Evolutionary conservation across 2,113 vertebrate species (phyloP).

Genomic region (Gracilinanus agilis): DNA sequence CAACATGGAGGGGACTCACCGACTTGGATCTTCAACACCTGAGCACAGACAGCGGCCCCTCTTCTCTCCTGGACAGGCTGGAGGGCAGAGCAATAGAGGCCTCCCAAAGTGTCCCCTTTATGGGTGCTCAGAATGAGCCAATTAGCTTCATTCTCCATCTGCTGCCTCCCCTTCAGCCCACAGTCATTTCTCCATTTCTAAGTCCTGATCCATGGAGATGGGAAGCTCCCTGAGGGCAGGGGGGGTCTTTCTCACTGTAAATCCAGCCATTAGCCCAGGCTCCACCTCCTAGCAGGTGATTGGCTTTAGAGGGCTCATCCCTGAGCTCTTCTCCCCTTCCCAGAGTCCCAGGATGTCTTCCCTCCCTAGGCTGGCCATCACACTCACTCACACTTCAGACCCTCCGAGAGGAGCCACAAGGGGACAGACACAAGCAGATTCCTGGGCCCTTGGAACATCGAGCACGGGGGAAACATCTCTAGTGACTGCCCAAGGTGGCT

Average conservation of each 20-base stretch:
- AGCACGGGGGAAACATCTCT: constrained; percentile 32
- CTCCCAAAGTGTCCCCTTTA: no score
- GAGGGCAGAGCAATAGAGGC: neutral
- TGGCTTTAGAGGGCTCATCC: no score
- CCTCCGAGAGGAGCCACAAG: constrained; percentile 46
- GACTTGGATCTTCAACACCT: neutral
- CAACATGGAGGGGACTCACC: neutral
- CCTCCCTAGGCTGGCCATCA: no score
- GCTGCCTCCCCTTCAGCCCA: no score
- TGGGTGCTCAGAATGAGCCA: neutral
- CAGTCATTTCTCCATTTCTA: no score
- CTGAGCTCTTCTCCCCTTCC: no score
- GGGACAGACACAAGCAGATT: constrained; percentile 45
- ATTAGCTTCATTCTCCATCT: neutral
- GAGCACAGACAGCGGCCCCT: neutral
- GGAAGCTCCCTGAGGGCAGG: neutral
- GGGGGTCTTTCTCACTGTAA: no score
- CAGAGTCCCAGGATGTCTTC: no score
- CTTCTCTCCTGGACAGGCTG: neutral
- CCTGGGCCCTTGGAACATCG: constrained; percentile 45
- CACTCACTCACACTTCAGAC: constrained; percentile 55
- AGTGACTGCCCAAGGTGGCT: constrained; percentile 45
- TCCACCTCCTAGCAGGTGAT: no score
- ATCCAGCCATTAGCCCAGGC: no score
- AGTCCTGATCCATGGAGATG: neutral